Base-by-base conservation (phyloP, 2,113 vertebrate species). In the Atlantisia rogersi region DNA sequence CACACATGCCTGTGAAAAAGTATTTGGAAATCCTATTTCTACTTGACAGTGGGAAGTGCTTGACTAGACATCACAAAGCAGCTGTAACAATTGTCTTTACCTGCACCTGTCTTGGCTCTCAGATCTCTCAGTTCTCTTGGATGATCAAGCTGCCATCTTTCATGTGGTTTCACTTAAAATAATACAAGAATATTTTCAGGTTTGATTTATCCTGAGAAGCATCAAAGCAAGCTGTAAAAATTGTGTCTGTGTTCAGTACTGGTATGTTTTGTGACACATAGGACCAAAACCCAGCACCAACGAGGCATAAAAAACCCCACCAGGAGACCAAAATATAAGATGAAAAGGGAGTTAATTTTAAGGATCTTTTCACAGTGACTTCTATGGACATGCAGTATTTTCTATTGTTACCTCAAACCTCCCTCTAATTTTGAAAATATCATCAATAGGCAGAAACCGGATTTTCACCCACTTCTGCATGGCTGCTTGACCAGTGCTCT, bases 81-180 rank as follows among this genome's bases (percentile, higher is more conserved):
- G 68, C 68, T 68, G 68, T 71, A 94, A 93, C 71, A 90, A 81
- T 71, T 64, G 82, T 83, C 71, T 94, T 28, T 90, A 82, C 64
- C 69, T 71, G 68, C 64, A 90, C 73, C 60, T 83, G 76, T 70
- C 64, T 71, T 92, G 56, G 39, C 60, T 77, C 39, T 80, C 53
- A 67, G 55, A 55, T 90, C 37, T 67, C n/a, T 26, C 22, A 8
- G 56, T 28, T 94, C 17, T 42, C 52, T 91, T 0, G 1, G 52
- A 90, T 40, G 26, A 92, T 82, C 50, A 65, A 80, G 77, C 37
- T 95, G 75, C 78, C 29, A 55, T 74, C 31, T 86, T 93, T 71
- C 53, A 75, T 15, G n/a, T 32, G 48, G 42, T 82, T 93, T 62
- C 79, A 90, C 4, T 5, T 78, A 86, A 83, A 92, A 62, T 81